phyloP scores from a whole-genome alignment of 2,888 invertebrate species.

The Trachelus iudaicus region DNA sequence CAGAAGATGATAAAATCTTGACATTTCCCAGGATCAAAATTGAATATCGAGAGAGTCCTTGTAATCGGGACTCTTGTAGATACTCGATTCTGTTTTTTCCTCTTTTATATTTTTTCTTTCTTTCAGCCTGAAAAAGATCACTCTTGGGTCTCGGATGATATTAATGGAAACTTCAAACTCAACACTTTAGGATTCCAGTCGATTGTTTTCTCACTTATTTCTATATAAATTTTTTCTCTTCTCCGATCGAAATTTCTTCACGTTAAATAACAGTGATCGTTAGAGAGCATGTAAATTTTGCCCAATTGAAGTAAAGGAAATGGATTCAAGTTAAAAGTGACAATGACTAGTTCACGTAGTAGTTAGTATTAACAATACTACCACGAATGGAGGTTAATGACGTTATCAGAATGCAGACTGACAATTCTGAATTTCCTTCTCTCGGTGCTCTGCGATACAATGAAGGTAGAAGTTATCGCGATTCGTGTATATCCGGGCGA shows the following conservation, averaged over 20 bases:
- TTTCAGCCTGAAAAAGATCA: background rate
- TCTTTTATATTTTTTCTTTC: background rate
- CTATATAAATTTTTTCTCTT: background rate
- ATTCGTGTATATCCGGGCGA: background rate
- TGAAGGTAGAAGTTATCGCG: background rate
- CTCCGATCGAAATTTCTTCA: background rate
- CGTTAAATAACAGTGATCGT: background rate
- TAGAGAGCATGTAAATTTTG: background rate
- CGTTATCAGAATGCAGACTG: slow-evolving; percentile 24
- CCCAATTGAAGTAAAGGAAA: background rate
- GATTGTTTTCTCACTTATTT: background rate
- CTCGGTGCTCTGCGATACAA: background rate
- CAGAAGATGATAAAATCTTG: background rate
- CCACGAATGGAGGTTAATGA: slow-evolving; percentile 20
- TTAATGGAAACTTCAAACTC: background rate
- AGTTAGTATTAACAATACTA: background rate
- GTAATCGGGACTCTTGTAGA: background rate
- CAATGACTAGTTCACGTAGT: background rate
- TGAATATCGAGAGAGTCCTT: background rate
- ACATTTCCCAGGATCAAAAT: background rate
- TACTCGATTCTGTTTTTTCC: background rate
- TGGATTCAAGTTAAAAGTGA: background rate
- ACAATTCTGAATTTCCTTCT: slow-evolving; percentile 30
- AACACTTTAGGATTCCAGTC: background rate
- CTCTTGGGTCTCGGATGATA: background rate